These are phyloP conservation scores for Apodemia mormo DNA, from an alignment of 2,888 invertebrate species.

Conservation along the genomic window DNA sequence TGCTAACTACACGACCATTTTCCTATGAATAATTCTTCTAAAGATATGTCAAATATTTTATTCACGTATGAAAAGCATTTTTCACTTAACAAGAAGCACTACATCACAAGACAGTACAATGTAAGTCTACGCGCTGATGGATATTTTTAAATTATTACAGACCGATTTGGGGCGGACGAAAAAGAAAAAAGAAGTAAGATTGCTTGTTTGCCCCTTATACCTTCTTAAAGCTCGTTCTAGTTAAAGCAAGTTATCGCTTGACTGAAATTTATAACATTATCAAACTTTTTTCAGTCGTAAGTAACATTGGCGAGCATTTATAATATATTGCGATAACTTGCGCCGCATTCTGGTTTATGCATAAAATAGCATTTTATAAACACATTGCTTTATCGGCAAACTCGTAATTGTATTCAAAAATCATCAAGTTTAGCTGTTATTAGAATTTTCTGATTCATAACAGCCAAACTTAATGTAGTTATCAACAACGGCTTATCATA, in stretches of 20 bases:
- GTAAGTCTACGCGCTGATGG: constrained; percentile 50
- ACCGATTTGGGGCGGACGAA: constrained; percentile 97
- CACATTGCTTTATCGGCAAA: constrained; percentile 76
- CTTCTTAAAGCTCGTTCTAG: constrained; percentile 80
- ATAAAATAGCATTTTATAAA: constrained; percentile 67
- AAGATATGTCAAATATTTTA: neutral
- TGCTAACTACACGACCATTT: constrained; percentile 35
- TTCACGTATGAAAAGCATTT: neutral
- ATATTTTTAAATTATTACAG: constrained; percentile 85
- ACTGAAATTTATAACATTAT: constrained; percentile 51
- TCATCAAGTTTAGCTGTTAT: constrained; percentile 65
- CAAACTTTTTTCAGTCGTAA: constrained; percentile 4
- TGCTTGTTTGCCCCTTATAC: constrained; percentile 83
- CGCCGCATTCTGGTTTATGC: constrained; percentile 67
- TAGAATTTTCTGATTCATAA: constrained; percentile 43
- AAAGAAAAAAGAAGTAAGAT: constrained; percentile 99
- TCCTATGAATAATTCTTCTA: neutral
- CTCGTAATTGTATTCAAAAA: constrained; percentile 49
- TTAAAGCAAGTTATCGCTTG: constrained; percentile 80
- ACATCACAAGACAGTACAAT: constrained; percentile 27
- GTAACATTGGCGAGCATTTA: constrained; percentile 60
- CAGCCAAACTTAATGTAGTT: constrained; percentile 67
- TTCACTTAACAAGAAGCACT: neutral
- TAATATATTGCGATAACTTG: constrained; percentile 73
- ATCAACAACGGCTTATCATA: constrained; percentile 63